Evolutionary conservation across 2,888 invertebrate species (phyloP).

Genomic region (Callinectes sapidus): DNA sequence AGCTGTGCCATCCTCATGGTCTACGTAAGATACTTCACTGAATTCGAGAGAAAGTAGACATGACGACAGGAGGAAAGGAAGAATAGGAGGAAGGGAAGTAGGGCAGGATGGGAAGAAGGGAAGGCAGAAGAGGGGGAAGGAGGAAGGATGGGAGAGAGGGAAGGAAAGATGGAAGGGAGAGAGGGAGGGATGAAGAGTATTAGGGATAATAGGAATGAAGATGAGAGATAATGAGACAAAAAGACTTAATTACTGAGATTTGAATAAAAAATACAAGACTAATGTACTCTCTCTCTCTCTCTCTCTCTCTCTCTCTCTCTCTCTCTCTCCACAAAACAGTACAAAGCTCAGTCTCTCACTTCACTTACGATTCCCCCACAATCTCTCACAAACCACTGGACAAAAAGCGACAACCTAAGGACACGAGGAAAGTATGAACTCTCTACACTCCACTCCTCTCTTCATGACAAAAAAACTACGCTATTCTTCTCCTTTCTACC

Average conservation of each 20-base stretch:
- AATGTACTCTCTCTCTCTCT: background rate
- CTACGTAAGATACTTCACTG: no score
- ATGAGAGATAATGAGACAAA: background rate
- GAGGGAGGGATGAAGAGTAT: background rate
- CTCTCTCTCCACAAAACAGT: no score
- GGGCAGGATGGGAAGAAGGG: background rate
- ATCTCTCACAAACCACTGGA: no score
- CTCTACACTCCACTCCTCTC: no score
- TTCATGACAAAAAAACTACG: no score
- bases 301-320: no score
- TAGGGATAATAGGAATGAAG: background rate
- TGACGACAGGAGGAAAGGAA: background rate
- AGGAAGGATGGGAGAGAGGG: background rate
- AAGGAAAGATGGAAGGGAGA: background rate
- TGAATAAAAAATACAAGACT: background rate
- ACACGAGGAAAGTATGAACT: no score
- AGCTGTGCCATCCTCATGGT: no score
- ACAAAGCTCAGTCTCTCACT: no score
- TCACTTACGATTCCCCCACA: no score
- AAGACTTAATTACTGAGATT: background rate
- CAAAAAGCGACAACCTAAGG: no score
- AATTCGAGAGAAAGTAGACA: background rate
- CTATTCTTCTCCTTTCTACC: no score
- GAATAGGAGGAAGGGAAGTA: background rate
- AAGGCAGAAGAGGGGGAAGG: background rate